Percentiles rank a stretch among this genome's conserved stretches.
Conservation (phyloP, 2,113 vertebrate species). For the Hepsetus odoe region DNA sequence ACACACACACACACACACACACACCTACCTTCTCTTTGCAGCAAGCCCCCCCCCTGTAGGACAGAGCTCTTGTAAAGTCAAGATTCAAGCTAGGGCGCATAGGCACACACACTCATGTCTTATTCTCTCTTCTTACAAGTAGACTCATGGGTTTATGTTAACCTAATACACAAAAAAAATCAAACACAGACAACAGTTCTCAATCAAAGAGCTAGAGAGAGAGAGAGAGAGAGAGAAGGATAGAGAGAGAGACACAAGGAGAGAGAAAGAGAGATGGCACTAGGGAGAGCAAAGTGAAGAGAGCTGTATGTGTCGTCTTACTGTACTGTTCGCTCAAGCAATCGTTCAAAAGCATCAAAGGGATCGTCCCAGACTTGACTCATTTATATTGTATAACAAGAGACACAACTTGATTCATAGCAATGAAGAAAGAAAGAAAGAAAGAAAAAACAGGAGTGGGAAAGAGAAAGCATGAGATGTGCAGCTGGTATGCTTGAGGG, state of each 20-base stretch:
- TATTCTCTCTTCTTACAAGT: neutral
- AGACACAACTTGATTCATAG: constrained; percentile 43
- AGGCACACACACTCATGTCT: neutral
- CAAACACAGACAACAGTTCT: constrained; percentile 1
- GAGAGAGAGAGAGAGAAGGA: neutral
- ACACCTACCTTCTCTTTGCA: neutral
- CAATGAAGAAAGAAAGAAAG: constrained; percentile 20
- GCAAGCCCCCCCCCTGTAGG: neutral
- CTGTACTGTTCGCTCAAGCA: constrained; percentile 31
- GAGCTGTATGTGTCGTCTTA: neutral
- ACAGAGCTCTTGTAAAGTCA: neutral
- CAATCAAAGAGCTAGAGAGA: neutral
- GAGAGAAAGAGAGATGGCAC: neutral
- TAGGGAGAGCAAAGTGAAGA: constrained; percentile 9
- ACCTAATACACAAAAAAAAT: constrained; percentile 8
- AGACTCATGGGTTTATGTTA: constrained; percentile 9
- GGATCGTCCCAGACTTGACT: constrained; percentile 42
- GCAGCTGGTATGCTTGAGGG: constrained; percentile 46
- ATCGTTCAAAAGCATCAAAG: constrained; percentile 49
- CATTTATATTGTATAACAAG: constrained; percentile 51
- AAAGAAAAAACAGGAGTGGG: neutral
- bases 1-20: neutral
- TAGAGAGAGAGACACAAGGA: neutral
- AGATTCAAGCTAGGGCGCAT: neutral
- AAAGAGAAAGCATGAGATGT: neutral